Conservation (phyloP, 53 echinoderm and acorn worm genomes). For the Mesocentrotus franciscanus region DNA sequence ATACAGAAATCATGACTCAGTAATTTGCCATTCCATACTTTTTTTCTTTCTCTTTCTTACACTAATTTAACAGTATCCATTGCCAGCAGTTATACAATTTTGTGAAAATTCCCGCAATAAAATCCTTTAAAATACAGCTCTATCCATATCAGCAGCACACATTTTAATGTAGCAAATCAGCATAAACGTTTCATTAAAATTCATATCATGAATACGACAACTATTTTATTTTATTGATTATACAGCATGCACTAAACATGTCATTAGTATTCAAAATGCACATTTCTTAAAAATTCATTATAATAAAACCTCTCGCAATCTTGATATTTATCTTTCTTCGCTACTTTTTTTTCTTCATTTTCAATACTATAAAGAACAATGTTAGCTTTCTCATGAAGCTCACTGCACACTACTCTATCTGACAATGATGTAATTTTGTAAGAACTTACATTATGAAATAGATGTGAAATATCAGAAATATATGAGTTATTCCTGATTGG, state of each 20-base stretch:
- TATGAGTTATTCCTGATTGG: neutral
- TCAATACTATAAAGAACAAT: neutral
- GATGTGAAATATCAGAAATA: neutral
- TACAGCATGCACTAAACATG: conserved; percentile 1
- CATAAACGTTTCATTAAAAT: neutral
- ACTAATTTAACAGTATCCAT: neutral
- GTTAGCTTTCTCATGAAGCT: neutral
- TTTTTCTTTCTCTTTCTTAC: neutral
- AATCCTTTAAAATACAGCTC: conserved; percentile 28
- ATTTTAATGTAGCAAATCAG: neutral
- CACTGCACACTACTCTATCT: neutral
- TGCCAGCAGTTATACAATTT: conserved; percentile 3
- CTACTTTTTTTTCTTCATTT: too few relatives aligned
- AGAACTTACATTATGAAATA: neutral
- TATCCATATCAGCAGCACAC: conserved; percentile 6
- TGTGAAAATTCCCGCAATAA: neutral
- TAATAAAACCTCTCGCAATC: neutral
- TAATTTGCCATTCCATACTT: neutral
- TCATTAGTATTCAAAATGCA: neutral
- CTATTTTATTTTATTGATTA: neutral
- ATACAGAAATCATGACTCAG: neutral
- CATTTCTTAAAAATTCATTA: neutral
- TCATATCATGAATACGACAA: neutral
- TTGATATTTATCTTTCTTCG: neutral
- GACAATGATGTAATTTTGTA: neutral